A percentile compares a stretch with the other conserved stretches of the same genome.
These are phyloP conservation scores for Myotis daubentonii DNA, from an alignment of 2,797 vertebrate species.

Conservation along the genomic window DNA sequence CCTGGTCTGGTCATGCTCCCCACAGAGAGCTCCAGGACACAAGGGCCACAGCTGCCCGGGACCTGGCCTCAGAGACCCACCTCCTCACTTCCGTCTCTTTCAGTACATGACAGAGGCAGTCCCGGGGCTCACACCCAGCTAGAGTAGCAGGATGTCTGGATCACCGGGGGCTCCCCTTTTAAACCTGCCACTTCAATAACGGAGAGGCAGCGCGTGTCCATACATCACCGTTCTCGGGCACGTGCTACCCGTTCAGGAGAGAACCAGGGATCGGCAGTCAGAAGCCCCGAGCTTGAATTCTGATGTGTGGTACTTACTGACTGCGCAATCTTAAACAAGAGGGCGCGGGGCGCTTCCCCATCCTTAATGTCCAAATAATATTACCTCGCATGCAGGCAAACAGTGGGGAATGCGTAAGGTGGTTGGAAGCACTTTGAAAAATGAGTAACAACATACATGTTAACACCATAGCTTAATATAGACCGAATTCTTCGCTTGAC, in stretches of 20 bases:
- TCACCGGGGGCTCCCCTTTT: neutral
- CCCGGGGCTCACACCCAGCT: fast-evolving
- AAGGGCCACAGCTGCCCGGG: neutral
- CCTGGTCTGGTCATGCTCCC: neutral
- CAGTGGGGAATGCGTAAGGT: neutral
- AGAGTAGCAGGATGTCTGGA: too few relatives aligned
- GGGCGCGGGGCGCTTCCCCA: neutral
- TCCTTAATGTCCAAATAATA: neutral
- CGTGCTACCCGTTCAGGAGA: neutral
- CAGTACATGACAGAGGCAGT: neutral
- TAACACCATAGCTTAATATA: neutral
- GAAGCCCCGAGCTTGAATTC: neutral
- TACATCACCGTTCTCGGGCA: too few relatives aligned
- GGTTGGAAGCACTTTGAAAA: neutral
- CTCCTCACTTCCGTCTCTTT: neutral
- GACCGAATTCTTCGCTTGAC: neutral
- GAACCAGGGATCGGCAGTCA: neutral
- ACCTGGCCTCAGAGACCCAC: too few relatives aligned
- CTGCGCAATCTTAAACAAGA: neutral
- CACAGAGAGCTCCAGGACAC: neutral
- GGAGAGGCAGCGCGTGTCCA: neutral
- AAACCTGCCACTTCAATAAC: neutral
- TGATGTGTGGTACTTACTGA: neutral
- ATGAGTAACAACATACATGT: neutral
- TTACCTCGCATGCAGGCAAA: neutral